Base-by-base conservation (phyloP, 2,113 vertebrate genomes). In the Halichoerus grypus region DNA sequence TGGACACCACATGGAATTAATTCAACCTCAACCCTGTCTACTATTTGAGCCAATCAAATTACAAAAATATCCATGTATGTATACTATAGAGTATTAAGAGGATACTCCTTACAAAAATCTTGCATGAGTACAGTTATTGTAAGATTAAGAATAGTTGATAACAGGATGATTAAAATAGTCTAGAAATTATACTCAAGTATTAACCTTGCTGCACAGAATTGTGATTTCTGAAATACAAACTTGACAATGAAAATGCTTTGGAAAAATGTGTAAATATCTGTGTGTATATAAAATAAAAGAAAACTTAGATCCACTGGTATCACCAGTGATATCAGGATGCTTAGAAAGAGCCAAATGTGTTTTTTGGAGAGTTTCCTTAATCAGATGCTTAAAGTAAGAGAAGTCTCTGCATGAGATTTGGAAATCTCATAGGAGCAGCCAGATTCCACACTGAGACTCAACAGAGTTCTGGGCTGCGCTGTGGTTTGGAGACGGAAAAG, bases 281-380 rank as follows among this genome's bases (percentile, higher is more conserved):
- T 77, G 7, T 94, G 51, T 71, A 93, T 28, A 67, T 86, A 81
- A 76, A 86, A 80, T 9, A 55, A 96, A 10, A 65, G 74, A 46
- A 93, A 95, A 96, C 42, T 22, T 97, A 36, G 39, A 79, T 21
- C 93, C 69, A 59, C 31, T 39, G 33, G 36, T 24, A 91, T 53
- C 82, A 93, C 90, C 88, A 96, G 8, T 95, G n/a, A 95, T 98
- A 88, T 46, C 46, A 94, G 61, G 81, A 1, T 59, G 65, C 88
- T 91, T n/a, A 89, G 46, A 69, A 94, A 94, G 46, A 93, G 49
- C 15, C 76, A 93, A 95, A 69, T 57, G 63, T 39, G 14, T 95
- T 91, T 94, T 92, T 67, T 67, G 55, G 91, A 96, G 88, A 92
- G 92, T 84, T 97, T 91, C 86, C 51, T 93, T 98, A 96, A 98